Evolutionary conservation across 2,888 invertebrate species (phyloP), one percentile per base, ranked within the genome.

Genomic region (Synanthedon myopaeformis): DNA sequence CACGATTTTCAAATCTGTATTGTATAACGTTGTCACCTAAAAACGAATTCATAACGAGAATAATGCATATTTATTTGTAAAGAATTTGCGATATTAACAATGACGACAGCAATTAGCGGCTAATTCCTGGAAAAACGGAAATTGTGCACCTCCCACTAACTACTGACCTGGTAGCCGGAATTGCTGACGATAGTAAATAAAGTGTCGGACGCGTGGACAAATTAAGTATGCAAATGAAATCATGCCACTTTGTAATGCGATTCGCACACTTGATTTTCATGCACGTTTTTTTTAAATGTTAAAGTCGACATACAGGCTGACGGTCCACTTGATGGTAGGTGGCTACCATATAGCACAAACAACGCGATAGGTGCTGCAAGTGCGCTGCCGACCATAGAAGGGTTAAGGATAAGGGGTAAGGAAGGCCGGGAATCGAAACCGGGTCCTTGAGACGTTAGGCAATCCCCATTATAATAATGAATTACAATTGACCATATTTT

Each of bases 91-190:
- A 11, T 45, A 11, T 45, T 13, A 13, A 45, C 4, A 45, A 3
- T 12, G n/a, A 45, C 6, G 45, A 6, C 14, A 13, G 45, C 45
- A 45, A 14, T 45, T 13, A 13, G n/a, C 45, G 45, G 45, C 13
- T 45, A 62, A 72, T 80, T 79, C 79, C 66, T 60, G 68, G 75
- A 76, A 81, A 67, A 69, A 64, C 67, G 72, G 74, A 72, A 73
- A 74, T 45, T 45, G n/a, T 45, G 12, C 45, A 45, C 45, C n/a
- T 45, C 45, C 35, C 45, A 45, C 45, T 14, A 12, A 12, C 23
- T 61, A 62, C 58, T 69, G 65, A 72, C 70, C 66, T 63, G 65
- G 54, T 49, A 23, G 5, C 58, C 58, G 57, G 52, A 57, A 69
- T 55, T 63, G 74, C 72, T 77, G 74, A 73, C 67, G 59, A 56